A percentile compares a stretch with the other conserved stretches of the same genome.
These are phyloP conservation scores for Lamellibrachia satsuma DNA, from an alignment of 2,888 invertebrate species.

Conservation along the genomic window DNA sequence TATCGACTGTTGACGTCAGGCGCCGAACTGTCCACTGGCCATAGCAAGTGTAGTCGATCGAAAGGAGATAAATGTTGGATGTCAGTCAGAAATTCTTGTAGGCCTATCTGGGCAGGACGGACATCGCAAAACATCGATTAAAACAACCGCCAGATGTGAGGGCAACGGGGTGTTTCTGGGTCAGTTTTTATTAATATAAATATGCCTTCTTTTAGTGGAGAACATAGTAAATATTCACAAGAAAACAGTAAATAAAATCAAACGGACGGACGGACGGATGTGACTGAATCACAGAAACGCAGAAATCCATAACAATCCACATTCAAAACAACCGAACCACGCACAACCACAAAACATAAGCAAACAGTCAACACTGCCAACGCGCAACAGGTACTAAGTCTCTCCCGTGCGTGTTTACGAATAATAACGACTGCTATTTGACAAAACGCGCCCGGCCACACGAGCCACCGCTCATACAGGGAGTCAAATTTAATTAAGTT, in stretches of 20 bases:
- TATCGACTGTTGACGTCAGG: background rate
- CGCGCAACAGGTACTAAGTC: background rate
- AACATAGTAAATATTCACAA: no score
- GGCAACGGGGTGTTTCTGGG: background rate
- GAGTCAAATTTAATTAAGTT: conserved; percentile 5
- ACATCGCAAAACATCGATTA: background rate
- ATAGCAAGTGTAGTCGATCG: background rate
- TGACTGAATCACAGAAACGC: no score
- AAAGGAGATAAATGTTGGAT: background rate
- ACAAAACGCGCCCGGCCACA: background rate
- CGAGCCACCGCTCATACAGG: background rate
- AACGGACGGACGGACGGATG: no score
- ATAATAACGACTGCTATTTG: background rate
- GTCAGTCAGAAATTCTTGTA: background rate
- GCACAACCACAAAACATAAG: background rate
- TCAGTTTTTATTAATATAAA: background rate
- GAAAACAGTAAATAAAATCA: no score
- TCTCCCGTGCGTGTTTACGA: background rate
- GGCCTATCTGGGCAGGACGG: background rate
- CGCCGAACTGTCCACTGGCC: background rate
- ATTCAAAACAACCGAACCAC: no score
- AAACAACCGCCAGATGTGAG: background rate
- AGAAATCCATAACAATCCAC: no score
- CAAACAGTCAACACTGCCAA: background rate
- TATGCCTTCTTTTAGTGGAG: no score